phyloP scores from a whole-genome alignment of 2,888 invertebrate species.

The Sesia apiformis region DNA sequence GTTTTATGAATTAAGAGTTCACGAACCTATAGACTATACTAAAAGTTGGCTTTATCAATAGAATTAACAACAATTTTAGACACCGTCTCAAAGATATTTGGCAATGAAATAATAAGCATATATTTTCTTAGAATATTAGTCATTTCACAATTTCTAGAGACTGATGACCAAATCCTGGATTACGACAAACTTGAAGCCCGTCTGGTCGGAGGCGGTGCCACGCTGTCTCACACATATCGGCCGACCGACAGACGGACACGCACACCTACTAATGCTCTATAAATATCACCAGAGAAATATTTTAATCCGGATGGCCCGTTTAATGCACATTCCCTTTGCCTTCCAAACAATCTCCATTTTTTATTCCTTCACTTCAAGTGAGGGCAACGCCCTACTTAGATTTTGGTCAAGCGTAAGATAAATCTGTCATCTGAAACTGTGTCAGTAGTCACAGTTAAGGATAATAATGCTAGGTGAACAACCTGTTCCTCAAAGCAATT shows the following conservation, averaged over 20 bases:
- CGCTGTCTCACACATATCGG: slow-evolving; percentile 67
- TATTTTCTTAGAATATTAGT: no score
- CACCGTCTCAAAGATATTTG: no score
- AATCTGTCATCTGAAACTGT: slow-evolving; percentile 41
- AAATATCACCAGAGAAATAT: slow-evolving; percentile 68
- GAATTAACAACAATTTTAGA: no score
- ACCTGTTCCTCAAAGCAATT: slow-evolving; percentile 27
- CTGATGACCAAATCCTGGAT: slow-evolving; percentile 54
- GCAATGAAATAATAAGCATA: no score
- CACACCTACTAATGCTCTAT: slow-evolving; percentile 67
- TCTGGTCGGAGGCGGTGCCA: slow-evolving; percentile 67
- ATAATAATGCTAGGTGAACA: slow-evolving; percentile 39
- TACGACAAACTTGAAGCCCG: slow-evolving; percentile 49
- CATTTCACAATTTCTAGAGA: slow-evolving; percentile 14
- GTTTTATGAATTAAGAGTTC: no score
- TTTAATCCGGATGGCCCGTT: slow-evolving; percentile 70
- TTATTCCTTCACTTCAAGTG: slow-evolving; percentile 26
- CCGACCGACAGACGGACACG: slow-evolving; percentile 56
- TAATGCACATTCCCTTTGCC: slow-evolving; percentile 61
- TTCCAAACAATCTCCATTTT: slow-evolving; percentile 44
- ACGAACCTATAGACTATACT: no score
- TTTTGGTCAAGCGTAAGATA: slow-evolving; percentile 29
- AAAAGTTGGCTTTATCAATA: no score
- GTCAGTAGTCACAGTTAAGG: slow-evolving; percentile 44
- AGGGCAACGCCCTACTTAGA: slow-evolving; percentile 45